Conservation (phyloP, 2,888 invertebrate species). For the Leucoma salicis region DNA sequence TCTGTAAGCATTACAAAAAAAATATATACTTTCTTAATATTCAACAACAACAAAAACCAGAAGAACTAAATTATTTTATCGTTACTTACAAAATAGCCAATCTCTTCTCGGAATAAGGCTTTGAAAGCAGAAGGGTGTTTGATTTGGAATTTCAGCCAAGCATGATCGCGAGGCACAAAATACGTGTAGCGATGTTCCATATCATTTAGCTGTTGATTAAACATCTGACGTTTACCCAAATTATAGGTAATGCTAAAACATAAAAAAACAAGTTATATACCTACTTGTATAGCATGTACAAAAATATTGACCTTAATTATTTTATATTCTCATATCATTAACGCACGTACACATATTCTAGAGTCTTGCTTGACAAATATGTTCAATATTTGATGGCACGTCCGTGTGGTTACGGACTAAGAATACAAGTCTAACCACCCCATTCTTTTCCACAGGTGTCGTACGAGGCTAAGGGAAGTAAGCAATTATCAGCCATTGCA, state of each 20-base stretch:
- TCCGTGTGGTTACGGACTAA: too few species aligned
- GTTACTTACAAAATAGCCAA: slow-evolving; percentile 87
- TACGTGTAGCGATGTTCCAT: slow-evolving; percentile 92
- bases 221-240: slow-evolving; percentile 88
- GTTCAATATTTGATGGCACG: too few species aligned
- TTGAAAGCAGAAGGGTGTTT: slow-evolving; percentile 91
- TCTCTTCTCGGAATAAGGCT: slow-evolving; percentile 91
- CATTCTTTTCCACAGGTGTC: too few species aligned
- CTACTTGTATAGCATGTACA: too few species aligned
- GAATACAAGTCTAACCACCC: too few species aligned
- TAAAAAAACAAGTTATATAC: not conserved
- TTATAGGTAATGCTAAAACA: slow-evolving; percentile 86
- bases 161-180: slow-evolving; percentile 94
- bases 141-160: slow-evolving; percentile 90
- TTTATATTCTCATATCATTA: too few species aligned
- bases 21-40: too few species aligned
- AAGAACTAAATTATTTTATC: not conserved
- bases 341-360: not conserved
- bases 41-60: too few species aligned
- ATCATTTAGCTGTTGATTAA: slow-evolving; percentile 90
- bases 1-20: slow-evolving; percentile 75
- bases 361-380: not conserved
- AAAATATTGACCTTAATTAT: too few species aligned
- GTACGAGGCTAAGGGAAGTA: too few species aligned
- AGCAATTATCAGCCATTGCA: too few species aligned